These are phyloP conservation scores for Aporophyla lueneburgensis DNA, from an alignment of 2,888 invertebrate species.

Conservation along the genomic window DNA sequence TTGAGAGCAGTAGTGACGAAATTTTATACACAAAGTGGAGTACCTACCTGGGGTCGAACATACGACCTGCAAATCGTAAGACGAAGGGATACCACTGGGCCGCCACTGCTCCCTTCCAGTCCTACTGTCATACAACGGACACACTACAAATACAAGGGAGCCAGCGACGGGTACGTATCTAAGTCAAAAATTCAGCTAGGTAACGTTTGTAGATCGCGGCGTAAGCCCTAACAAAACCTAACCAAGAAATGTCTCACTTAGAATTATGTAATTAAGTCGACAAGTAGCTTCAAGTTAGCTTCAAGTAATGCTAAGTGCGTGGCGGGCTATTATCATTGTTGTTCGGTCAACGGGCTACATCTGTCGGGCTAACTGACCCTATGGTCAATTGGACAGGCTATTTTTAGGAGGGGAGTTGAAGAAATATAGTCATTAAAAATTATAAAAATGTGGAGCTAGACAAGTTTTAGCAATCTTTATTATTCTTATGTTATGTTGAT, in stretches of 20 bases:
- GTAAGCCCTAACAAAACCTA: neutral
- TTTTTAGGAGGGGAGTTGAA: constrained; percentile 26
- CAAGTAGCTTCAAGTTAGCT: constrained; percentile 44
- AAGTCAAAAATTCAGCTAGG: neutral
- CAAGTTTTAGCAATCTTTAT: neutral
- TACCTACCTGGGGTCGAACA: too few relatives aligned
- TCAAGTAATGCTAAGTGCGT: constrained; percentile 35
- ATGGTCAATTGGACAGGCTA: constrained; percentile 29
- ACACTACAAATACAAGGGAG: neutral
- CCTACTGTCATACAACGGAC: neutral
- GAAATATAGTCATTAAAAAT: constrained; percentile 11
- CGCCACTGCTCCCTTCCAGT: too few relatives aligned
- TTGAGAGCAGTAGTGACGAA: too few relatives aligned
- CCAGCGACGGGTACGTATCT: too few relatives aligned
- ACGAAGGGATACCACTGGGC: too few relatives aligned
- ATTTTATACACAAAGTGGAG: too few relatives aligned
- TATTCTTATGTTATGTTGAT: neutral
- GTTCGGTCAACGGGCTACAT: constrained; percentile 48
- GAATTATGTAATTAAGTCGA: constrained; percentile 57
- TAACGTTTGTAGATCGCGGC: neutral
- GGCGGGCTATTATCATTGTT: constrained; percentile 54
- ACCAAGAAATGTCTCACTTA: constrained; percentile 45
- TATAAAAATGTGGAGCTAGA: neutral
- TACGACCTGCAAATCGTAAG: too few relatives aligned
- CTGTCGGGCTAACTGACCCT: constrained; percentile 34